Conservation (phyloP, 2,113 vertebrate genomes). For the Egretta garzetta region DNA sequence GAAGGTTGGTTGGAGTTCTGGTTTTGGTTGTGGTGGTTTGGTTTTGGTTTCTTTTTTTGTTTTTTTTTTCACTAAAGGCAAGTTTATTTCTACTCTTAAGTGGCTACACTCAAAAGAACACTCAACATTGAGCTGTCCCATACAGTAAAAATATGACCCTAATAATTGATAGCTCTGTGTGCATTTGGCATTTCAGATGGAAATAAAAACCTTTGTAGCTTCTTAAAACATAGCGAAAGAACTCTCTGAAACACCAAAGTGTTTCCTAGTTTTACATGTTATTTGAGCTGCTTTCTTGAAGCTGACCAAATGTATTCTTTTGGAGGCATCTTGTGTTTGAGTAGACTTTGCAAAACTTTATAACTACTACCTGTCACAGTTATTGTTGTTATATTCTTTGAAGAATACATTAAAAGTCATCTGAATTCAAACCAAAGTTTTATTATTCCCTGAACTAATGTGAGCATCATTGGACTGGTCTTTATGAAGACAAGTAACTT, state of each 20-base stretch:
- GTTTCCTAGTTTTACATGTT: not conserved
- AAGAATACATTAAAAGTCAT: not conserved
- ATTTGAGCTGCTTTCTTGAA: not conserved
- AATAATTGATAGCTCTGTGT: not conserved
- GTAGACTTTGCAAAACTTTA: not conserved
- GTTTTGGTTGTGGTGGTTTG: no score
- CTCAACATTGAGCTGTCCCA: not conserved
- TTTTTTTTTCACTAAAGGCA: not conserved
- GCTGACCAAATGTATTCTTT: not conserved
- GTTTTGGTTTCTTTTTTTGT: no score
- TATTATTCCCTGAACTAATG: not conserved
- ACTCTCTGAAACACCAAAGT: not conserved
- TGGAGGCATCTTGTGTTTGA: not conserved
- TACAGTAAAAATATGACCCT: not conserved
- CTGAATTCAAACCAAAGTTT: not conserved
- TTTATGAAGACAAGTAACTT: not conserved
- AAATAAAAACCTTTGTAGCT: not conserved
- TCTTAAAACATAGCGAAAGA: not conserved
- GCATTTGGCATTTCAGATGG: not conserved
- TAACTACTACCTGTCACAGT: not conserved
- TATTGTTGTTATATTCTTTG: not conserved
- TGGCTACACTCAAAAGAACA: not conserved
- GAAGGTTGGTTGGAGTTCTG: not conserved
- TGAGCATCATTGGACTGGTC: not conserved
- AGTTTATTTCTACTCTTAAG: not conserved